Percentiles rank a stretch among this genome's conserved stretches.
phyloP scores from a whole-genome alignment of 2,888 invertebrate species.

The Psylliodes chrysocephalus region DNA sequence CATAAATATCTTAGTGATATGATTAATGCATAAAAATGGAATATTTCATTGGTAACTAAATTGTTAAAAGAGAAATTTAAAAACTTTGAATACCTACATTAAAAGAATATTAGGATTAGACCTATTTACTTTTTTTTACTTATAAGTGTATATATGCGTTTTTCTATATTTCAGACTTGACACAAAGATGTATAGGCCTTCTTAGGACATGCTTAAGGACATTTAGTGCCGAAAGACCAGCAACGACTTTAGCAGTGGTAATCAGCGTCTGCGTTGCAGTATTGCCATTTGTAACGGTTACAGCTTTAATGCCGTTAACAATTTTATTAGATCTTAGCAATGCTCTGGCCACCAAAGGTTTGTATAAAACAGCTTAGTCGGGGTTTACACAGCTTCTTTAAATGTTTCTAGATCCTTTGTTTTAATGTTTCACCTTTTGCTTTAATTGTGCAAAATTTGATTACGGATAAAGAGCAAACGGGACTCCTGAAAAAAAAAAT shows the following conservation, averaged over 20 bases:
- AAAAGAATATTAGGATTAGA: no score
- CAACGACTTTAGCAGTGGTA: conserved; percentile 37
- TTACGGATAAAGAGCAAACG: no score
- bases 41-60: no score
- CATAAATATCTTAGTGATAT: no score
- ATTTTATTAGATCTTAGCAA: conserved; percentile 38
- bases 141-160: no score
- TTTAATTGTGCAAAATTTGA: neutral
- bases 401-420: no score
- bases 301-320: conserved; percentile 47
- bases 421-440: no score
- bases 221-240: conserved; percentile 39
- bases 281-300: conserved; percentile 46
- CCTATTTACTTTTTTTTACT: neutral
- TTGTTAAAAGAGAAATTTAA: neutral
- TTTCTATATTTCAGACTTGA: conserved; percentile 21
- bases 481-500: no score
- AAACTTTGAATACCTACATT: neutral
- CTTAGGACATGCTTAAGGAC: conserved; percentile 27
- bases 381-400: no score
- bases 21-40: neutral
- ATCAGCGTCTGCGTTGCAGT: conserved; percentile 40
- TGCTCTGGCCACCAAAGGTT: conserved; percentile 42
- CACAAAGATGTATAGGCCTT: conserved; percentile 25
- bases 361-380: no score